Evolutionary conservation across 53 echinoderm and acorn worm species (phyloP), one percentile per base, ranked within the genome.

Genomic region (Holothuria leucospilota): DNA sequence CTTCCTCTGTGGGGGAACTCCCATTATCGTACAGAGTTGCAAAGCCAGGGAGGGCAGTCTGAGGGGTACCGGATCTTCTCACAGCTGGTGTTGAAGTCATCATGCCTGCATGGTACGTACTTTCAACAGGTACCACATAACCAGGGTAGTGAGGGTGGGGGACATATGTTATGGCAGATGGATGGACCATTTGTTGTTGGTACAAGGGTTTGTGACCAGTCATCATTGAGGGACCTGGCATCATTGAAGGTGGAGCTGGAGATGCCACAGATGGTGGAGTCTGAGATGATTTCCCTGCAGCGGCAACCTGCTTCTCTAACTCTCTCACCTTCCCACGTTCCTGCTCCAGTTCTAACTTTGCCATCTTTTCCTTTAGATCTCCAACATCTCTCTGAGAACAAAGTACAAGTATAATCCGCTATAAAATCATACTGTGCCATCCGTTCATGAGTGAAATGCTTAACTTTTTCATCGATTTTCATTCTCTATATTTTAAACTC

Each of bases 71-170:
- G 2, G 65, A 67, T 41, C 84, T 16, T 23, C 84, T 12, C 25
- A 64, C 29, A 13, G 84, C 66, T 46, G 84, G 86, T 27, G 63
- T 83, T 2, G 84, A 83, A 6, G 84, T 66, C 84, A 83, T 64
- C 68, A 83, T 66, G 3, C 67, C 49, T 15, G 84, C 25, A 53
- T 67, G 84, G 20, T 38, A 46, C 1, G 74, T 24, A 34, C 80
- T 18, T 21, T 80, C 80, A 13, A 80, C 56, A 15, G 80, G 80
- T 16, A 80, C 21, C 61, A 80, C 21, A 27, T 80, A 80, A 13
- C 80, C 80, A 38, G 80, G 80, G 11, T 15, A 62, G 29, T 80
- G 80, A 60, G 80, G 80, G 56, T 80, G 80, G 51, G 80, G 62
- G 26, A 80, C 39, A 38, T 80, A 80, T 13, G 80, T 61, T 27